phyloP scores from a whole-genome alignment of 2,113 vertebrate genomes.

The Falcunculus frontatus region DNA sequence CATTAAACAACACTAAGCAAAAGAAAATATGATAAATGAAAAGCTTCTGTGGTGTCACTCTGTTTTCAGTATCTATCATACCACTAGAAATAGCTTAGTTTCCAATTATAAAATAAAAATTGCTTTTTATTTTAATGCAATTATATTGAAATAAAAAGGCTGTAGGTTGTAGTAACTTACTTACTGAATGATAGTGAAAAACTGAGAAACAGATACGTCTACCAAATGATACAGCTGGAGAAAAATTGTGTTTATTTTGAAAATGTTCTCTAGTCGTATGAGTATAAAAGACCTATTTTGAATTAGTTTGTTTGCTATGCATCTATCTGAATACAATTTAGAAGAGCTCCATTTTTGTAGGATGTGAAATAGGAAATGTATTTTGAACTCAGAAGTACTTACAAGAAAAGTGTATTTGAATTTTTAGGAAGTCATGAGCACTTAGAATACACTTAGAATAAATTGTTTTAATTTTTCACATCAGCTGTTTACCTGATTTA shows the following conservation, averaged over 20 bases:
- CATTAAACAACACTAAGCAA: conserved; percentile 8
- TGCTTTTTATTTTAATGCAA: not conserved
- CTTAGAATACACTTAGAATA: not conserved
- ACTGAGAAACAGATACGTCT: not conserved
- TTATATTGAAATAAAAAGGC: not conserved
- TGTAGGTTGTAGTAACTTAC: not conserved
- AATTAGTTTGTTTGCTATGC: not conserved
- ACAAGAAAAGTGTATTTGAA: not conserved
- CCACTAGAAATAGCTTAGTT: not conserved
- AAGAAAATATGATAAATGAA: not conserved
- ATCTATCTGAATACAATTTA: not conserved
- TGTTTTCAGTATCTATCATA: not conserved
- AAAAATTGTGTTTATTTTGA: not conserved
- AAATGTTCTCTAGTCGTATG: not conserved
- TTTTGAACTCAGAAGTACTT: not conserved
- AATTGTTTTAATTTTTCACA: not conserved
- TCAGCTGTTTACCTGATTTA: not conserved
- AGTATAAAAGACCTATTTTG: not conserved
- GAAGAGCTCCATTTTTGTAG: not conserved
- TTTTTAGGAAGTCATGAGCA: not conserved
- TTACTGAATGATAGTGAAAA: not conserved
- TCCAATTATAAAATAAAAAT: not conserved
- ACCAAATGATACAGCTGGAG: not conserved
- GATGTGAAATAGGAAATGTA: not conserved
- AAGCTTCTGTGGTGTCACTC: not conserved